phyloP scores from a whole-genome alignment of 92 coral and sea anemone genomes.

The Desmophyllum pertusum region DNA sequence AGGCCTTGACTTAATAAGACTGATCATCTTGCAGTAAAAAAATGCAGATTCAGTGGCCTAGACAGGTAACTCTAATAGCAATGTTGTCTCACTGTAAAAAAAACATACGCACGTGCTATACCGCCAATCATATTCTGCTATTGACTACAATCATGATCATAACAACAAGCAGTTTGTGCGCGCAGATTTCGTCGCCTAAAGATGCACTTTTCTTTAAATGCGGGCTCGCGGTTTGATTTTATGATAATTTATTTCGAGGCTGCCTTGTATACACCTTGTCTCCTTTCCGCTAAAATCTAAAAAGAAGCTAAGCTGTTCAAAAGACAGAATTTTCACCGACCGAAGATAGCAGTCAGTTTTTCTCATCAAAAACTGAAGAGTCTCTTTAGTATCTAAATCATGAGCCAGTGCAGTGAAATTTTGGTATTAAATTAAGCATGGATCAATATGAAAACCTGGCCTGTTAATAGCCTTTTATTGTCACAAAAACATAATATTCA shows the following conservation, averaged over 20 bases:
- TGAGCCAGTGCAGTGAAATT: neutral
- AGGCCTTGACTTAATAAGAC: neutral
- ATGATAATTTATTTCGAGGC: neutral
- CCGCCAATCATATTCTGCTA: neutral
- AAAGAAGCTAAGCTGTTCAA: neutral
- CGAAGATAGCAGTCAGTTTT: neutral
- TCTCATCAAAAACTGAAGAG: neutral
- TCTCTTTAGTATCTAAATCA: neutral
- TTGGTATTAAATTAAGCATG: neutral
- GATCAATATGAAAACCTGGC: neutral
- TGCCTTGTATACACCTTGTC: neutral
- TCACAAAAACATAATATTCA: neutral
- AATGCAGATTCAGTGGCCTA: slow-evolving; percentile 1
- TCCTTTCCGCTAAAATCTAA: neutral
- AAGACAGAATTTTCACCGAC: neutral
- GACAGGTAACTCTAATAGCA: no score
- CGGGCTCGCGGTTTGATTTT: neutral
- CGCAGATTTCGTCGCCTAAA: neutral
- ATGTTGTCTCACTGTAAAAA: neutral
- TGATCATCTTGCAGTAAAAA: neutral
- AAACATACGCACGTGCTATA: neutral
- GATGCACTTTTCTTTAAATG: neutral
- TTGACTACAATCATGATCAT: neutral
- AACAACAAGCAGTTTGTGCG: neutral
- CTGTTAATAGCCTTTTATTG: neutral